A percentile compares a stretch with the other conserved stretches of the same genome.
These are phyloP conservation scores for Hepsetus odoe DNA, from an alignment of 2,113 vertebrate species.

Conservation along the genomic window DNA sequence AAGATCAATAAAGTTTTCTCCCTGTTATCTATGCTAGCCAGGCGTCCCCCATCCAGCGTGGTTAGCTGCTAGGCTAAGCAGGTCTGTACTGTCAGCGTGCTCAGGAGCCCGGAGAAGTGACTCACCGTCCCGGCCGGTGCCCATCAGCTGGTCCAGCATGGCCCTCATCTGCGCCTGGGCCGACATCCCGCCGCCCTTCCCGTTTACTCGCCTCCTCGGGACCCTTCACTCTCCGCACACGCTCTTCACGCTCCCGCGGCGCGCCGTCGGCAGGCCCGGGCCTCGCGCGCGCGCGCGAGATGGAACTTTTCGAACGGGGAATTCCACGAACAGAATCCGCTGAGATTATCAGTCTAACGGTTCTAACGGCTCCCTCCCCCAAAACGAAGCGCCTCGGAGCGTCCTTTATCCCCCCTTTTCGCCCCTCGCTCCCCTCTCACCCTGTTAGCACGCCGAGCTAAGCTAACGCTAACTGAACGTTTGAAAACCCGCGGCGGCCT, in stretches of 20 bases:
- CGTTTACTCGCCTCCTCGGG: background rate
- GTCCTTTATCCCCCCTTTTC: background rate
- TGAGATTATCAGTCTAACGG: too few relatives aligned
- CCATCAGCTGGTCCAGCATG: constrained; percentile 99
- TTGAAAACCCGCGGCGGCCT: background rate
- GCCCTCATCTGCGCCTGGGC: constrained; percentile 98
- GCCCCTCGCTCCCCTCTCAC: background rate
- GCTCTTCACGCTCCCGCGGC: too few relatives aligned
- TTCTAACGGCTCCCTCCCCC: too few relatives aligned
- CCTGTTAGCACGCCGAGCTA: constrained; percentile 22
- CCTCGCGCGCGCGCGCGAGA: too few relatives aligned
- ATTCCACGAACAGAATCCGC: too few relatives aligned
- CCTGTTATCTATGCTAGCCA: too few relatives aligned
- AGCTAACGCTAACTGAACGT: constrained; percentile 1
- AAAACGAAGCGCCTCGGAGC: too few relatives aligned
- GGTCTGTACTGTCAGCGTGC: background rate
- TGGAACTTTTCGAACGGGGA: too few relatives aligned
- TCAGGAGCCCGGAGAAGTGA: constrained; percentile 3
- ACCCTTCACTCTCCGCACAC: background rate
- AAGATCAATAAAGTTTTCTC: too few relatives aligned
- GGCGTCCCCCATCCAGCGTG: too few relatives aligned
- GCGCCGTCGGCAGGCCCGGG: too few relatives aligned
- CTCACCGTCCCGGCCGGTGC: constrained; percentile 96
- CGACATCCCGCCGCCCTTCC: constrained; percentile 91
- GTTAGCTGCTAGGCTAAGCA: background rate